Evolutionary conservation across 92 coral and sea anemone genomes (phyloP), one percentile per base, ranked within the genome.

Genomic region (Porites lobata): DNA sequence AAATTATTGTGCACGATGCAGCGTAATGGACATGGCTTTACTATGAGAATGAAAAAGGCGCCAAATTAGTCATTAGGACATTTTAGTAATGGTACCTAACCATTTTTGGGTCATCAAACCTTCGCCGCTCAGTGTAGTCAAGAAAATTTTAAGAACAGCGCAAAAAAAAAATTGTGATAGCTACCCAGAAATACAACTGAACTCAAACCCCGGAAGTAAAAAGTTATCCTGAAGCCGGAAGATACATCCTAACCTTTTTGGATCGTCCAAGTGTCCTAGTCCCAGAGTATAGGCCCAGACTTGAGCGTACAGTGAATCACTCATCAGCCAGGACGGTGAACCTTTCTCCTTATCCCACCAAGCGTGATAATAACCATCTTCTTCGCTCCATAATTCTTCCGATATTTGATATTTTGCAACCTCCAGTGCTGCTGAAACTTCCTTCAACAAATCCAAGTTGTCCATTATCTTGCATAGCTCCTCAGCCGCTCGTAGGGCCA

Each of bases 281-380:
- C 89, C 89, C 9, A 85, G 57, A 75, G 89, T 85, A 29, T 76
- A 85, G 52, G 89, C 89, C 89, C 89, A 85, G 18, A 85, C 89
- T 19, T 85, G 89, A 14, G 89, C 89, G 72, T 85, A 85, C 43
- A 85, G 83, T 11, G 89, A 85, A 77, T 85, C 89, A 76, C 80
- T 77, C 89, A 76, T 85, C 6, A 85, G 75, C 89, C 89, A 85
- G 20, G 89, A 68, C 2, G 89, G 83, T 7, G 89, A 85, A 51
- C 83, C 89, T 6, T 12, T 66, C 61, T 85, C 1, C 10, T 75
- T 24, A 52, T 85, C 89, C 89, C 89, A 85, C 89, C 89, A 85
- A 54, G 89, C 89, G 62, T 85, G 89, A 65, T 85, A 85, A 53
- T 59, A 85, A 0, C 89, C 89, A 11, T 85, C 89, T 29, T 85